A percentile compares a stretch with the other conserved stretches of the same genome.
Evolutionary conservation across 2,888 invertebrate species (phyloP).

Genomic region (Harpagoxenus sublaevis): DNA sequence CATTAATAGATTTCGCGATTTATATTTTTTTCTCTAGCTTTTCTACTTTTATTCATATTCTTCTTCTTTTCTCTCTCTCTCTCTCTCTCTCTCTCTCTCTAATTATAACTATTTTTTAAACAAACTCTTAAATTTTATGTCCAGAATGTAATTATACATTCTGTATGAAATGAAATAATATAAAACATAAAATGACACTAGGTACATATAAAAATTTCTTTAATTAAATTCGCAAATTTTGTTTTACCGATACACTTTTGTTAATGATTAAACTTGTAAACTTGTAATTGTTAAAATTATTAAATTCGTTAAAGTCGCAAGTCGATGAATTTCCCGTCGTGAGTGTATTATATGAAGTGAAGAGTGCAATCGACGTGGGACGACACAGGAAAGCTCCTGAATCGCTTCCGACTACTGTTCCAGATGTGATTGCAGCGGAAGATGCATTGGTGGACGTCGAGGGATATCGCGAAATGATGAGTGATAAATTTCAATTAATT

Average conservation of each 20-base stretch:
- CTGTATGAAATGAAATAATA: background rate
- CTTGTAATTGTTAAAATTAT: background rate
- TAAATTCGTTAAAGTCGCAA: background rate
- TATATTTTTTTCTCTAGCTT: background rate
- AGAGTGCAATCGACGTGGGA: conserved; percentile 27
- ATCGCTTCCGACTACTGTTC: conserved; percentile 18
- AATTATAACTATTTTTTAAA: conserved; percentile 1
- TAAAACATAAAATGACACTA: background rate
- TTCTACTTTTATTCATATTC: background rate
- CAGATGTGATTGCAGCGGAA: conserved; percentile 15
- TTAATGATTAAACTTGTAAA: background rate
- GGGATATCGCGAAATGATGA: conserved; percentile 16
- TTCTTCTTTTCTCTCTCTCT: background rate
- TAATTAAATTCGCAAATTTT: background rate
- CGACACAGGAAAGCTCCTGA: conserved; percentile 9
- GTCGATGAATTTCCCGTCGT: background rate
- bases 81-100: background rate
- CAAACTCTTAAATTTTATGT: background rate
- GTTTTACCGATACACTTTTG: background rate
- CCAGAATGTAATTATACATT: background rate
- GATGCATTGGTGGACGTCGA: conserved; percentile 1
- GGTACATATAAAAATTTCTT: background rate
- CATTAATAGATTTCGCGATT: background rate
- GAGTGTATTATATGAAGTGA: conserved; percentile 8
- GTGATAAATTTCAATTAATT: conserved; percentile 10